Evolutionary conservation across 2,113 vertebrate genomes (phyloP).

Genomic region (Leptosomus discolor): DNA sequence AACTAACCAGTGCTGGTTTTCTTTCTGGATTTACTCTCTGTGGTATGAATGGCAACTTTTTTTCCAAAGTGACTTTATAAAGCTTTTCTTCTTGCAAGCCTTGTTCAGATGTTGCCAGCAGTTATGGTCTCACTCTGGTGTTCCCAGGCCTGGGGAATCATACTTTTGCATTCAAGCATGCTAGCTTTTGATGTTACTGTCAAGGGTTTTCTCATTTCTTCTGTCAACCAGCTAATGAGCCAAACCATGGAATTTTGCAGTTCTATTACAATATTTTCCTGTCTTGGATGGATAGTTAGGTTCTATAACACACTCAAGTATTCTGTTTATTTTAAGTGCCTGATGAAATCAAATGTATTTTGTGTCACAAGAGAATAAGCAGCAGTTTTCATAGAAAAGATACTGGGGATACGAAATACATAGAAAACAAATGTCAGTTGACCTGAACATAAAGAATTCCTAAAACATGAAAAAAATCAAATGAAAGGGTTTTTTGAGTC

Average conservation of each 20-base stretch:
- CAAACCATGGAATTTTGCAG: neutral
- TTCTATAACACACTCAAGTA: neutral
- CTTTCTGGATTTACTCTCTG: neutral
- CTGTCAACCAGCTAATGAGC: neutral
- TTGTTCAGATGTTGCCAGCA: neutral
- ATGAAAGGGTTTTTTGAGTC: neutral
- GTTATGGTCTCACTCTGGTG: neutral
- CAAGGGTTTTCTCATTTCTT: neutral
- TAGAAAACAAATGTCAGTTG: neutral
- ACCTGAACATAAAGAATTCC: neutral
- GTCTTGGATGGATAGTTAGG: neutral
- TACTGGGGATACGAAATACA: neutral
- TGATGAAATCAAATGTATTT: neutral
- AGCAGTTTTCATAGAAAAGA: neutral
- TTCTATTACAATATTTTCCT: neutral
- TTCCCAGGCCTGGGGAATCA: neutral
- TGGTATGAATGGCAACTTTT: neutral
- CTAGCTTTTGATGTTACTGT: neutral
- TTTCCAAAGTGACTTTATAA: neutral
- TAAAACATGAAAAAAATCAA: neutral
- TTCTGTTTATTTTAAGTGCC: neutral
- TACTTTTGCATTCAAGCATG: neutral
- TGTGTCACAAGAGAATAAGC: neutral
- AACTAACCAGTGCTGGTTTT: neutral
- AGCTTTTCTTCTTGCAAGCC: neutral